Percentiles rank a stretch among this genome's conserved stretches.
Conservation (phyloP, 1,140 invertebrate species). For the Monomorium pharaonis region DNA sequence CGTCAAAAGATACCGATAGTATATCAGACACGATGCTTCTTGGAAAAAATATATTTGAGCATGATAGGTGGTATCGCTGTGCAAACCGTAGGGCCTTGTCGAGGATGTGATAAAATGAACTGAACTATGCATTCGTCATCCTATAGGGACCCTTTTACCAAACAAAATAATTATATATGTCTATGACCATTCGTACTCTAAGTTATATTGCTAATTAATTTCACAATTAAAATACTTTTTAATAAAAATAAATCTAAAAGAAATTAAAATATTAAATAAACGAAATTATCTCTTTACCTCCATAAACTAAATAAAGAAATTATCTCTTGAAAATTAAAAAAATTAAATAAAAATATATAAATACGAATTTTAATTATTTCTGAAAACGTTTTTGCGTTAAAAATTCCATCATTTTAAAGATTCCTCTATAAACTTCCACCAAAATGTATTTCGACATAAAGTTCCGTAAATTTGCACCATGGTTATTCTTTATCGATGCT, state of each 20-base stretch:
- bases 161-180: conserved; percentile 28
- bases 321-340: neutral
- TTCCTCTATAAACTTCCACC: too few relatives aligned
- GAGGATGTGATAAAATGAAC: conserved; percentile 56
- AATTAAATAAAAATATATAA: neutral
- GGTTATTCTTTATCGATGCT: conserved; percentile 57
- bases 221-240: neutral
- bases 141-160: conserved; percentile 33
- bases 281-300: too few relatives aligned
- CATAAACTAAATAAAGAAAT: neutral
- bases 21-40: neutral
- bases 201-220: neutral
- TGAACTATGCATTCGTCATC: conserved; percentile 40
- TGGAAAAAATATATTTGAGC: conserved; percentile 53
- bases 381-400: neutral
- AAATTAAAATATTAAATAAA: neutral
- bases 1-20: neutral
- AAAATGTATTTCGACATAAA: conserved; percentile 4
- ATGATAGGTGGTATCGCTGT: conserved; percentile 60
- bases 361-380: neutral
- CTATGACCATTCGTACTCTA: neutral
- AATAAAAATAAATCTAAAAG: neutral
- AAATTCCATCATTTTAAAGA: too few relatives aligned
- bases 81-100: conserved; percentile 41
- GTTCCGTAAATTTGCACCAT: conserved; percentile 53